phyloP scores from a whole-genome alignment of 2,888 invertebrate species.

The Amphipyra tragopoginis region DNA sequence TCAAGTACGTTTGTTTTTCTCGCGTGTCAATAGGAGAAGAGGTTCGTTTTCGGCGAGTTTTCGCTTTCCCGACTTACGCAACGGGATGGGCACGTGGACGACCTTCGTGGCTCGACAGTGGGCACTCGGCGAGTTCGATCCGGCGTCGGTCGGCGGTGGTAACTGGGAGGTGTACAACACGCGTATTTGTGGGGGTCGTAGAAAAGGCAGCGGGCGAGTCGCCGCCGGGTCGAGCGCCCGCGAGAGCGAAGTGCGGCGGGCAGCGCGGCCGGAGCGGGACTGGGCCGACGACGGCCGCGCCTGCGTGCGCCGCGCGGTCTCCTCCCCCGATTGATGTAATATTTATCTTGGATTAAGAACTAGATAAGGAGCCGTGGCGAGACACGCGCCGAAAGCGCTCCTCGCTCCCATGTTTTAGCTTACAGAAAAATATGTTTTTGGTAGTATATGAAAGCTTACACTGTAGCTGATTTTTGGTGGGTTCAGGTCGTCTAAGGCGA shows the following conservation, averaged over 20 bases:
- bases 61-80: slow-evolving; percentile 82
- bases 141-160: slow-evolving; percentile 48
- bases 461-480: slow-evolving; percentile 16
- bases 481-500: slow-evolving; percentile 27
- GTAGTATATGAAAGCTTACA: slow-evolving; percentile 4
- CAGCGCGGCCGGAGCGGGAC: slow-evolving; percentile 87
- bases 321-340: slow-evolving; percentile 88
- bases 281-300: slow-evolving; percentile 78
- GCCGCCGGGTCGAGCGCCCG: slow-evolving; percentile 82
- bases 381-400: slow-evolving; percentile 65
- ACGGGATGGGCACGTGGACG: slow-evolving; percentile 79
- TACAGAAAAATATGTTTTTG: slow-evolving; percentile 39
- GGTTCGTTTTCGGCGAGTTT: slow-evolving; percentile 72
- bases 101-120: slow-evolving; percentile 54
- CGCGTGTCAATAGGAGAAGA: slow-evolving; percentile 83
- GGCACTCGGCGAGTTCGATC: slow-evolving; percentile 54
- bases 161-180: slow-evolving; percentile 56
- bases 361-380: slow-evolving; percentile 80
- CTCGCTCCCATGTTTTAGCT: slow-evolving; percentile 36
- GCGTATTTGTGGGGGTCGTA: slow-evolving; percentile 65
- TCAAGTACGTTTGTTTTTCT: slow-evolving; percentile 79
- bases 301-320: slow-evolving; percentile 70
- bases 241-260: slow-evolving; percentile 81
- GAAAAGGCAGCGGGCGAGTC: slow-evolving; percentile 78
- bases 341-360: slow-evolving; percentile 89